phyloP scores from a whole-genome alignment of 2,888 invertebrate genomes.

The Molanna angustata region DNA sequence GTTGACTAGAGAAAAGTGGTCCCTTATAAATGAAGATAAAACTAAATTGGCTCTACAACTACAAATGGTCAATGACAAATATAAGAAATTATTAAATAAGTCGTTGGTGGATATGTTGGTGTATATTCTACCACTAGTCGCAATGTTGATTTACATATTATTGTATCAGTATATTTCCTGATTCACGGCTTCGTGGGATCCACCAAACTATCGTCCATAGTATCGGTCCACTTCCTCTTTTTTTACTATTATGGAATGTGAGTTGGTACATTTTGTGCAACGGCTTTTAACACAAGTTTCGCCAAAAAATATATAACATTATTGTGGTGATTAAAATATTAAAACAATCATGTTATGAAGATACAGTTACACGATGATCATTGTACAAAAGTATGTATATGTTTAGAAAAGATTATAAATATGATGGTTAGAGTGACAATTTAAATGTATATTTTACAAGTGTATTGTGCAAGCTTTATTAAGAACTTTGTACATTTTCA shows the following conservation, averaged over 20 bases:
- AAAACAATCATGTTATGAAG: too few species aligned
- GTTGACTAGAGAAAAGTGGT: slow-evolving; percentile 70
- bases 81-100: slow-evolving; percentile 56
- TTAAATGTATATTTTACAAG: too few species aligned
- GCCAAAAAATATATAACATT: too few species aligned
- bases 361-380: too few species aligned
- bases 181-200: slow-evolving; percentile 60
- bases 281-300: too few species aligned
- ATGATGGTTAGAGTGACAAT: too few species aligned
- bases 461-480: too few species aligned
- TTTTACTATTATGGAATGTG: slow-evolving; percentile 8
- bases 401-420: too few species aligned
- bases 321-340: too few species aligned
- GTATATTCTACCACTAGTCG: slow-evolving; percentile 56
- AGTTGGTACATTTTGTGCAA: slow-evolving; percentile 10
- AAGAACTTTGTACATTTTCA: too few species aligned
- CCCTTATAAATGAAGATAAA: slow-evolving; percentile 61
- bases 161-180: slow-evolving; percentile 60
- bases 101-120: slow-evolving; percentile 59
- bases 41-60: slow-evolving; percentile 60
- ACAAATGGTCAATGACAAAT: slow-evolving; percentile 57
- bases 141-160: slow-evolving; percentile 59
- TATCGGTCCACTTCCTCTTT: slow-evolving; percentile 16
- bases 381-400: too few species aligned
- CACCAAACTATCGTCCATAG: slow-evolving; percentile 49